Conservation (phyloP, 2,797 vertebrate species). For the Lithobates sylvaticus region DNA sequence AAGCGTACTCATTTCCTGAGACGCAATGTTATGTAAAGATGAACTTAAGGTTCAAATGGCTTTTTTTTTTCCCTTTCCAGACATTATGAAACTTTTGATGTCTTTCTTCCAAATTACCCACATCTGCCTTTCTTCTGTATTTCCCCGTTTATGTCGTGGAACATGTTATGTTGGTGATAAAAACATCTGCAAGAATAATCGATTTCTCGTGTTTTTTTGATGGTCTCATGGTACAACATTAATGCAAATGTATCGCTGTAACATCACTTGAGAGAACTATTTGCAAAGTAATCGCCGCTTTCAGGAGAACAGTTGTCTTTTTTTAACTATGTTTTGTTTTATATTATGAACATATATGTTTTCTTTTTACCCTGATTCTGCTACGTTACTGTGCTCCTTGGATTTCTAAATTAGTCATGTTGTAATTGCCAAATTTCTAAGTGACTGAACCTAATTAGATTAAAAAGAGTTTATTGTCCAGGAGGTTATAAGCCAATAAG, state of each 20-base stretch:
- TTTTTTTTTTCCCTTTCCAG: constrained; percentile 41
- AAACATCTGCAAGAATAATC: constrained; percentile 56
- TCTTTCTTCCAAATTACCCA: constrained; percentile 51
- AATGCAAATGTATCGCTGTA: constrained; percentile 47
- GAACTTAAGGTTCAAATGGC: constrained; percentile 43
- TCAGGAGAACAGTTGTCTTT: constrained; percentile 10
- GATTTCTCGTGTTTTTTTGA: constrained; percentile 40
- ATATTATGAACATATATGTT: background rate
- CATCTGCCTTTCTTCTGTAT: constrained; percentile 56
- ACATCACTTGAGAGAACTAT: background rate
- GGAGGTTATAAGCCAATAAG: too few species aligned
- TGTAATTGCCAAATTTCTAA: too few species aligned
- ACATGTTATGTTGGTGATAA: constrained; percentile 48
- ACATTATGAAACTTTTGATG: constrained; percentile 48
- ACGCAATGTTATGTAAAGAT: constrained; percentile 56
- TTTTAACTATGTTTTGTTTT: constrained; percentile 17
- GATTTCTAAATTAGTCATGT: too few species aligned
- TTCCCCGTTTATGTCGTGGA: constrained; percentile 48
- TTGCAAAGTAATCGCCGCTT: constrained; percentile 43
- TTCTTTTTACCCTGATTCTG: too few species aligned
- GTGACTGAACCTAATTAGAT: too few species aligned
- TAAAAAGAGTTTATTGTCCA: too few species aligned
- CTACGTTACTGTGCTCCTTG: too few species aligned
- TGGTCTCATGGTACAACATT: constrained; percentile 35
- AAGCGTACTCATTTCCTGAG: constrained; percentile 39